A percentile compares a stretch with the other conserved stretches of the same genome.
Conservation (phyloP, 1,140 invertebrate genomes). For the Zaprionus davidi region DNA sequence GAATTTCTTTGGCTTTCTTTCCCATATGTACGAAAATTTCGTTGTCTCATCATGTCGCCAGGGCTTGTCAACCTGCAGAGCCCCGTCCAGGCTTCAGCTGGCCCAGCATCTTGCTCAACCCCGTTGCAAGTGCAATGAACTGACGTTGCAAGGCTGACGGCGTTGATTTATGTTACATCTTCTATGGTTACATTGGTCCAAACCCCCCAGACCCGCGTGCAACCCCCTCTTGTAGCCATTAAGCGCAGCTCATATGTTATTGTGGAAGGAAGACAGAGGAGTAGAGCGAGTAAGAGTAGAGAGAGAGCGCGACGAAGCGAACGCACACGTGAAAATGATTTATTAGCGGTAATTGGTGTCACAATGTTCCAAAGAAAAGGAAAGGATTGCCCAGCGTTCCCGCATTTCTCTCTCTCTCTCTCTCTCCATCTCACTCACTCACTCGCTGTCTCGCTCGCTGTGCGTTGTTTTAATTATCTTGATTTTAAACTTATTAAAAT, state of each 20-base stretch:
- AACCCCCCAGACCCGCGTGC: constrained; percentile 1
- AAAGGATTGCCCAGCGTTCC: constrained; percentile 65
- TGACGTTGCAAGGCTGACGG: constrained; percentile 67
- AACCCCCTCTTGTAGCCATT: constrained; percentile 61
- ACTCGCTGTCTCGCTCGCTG: not conserved
- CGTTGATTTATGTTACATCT: constrained; percentile 82
- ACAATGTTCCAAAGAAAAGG: constrained; percentile 78
- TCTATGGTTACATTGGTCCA: constrained; percentile 74
- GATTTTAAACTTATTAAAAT: constrained; percentile 82
- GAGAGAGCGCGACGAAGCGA: constrained; percentile 21
- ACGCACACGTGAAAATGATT: constrained; percentile 80
- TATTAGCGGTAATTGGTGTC: constrained; percentile 82
- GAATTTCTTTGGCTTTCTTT: constrained; percentile 78
- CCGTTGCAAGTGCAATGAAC: constrained; percentile 73
- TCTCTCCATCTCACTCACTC: not conserved
- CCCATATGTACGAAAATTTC: constrained; percentile 53
- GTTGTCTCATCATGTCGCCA: constrained; percentile 78
- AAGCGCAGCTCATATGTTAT: constrained; percentile 78
- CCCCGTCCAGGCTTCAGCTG: not conserved
- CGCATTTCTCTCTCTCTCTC: not conserved
- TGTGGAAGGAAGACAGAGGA: not conserved
- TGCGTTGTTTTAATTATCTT: constrained; percentile 78
- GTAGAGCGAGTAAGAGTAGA: not conserved
- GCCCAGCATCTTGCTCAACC: constrained; percentile 40
- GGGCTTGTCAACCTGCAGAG: constrained; percentile 74